Evolutionary conservation across 92 coral and sea anemone genomes (phyloP).

Genomic region (Scolanthus callimorphus): DNA sequence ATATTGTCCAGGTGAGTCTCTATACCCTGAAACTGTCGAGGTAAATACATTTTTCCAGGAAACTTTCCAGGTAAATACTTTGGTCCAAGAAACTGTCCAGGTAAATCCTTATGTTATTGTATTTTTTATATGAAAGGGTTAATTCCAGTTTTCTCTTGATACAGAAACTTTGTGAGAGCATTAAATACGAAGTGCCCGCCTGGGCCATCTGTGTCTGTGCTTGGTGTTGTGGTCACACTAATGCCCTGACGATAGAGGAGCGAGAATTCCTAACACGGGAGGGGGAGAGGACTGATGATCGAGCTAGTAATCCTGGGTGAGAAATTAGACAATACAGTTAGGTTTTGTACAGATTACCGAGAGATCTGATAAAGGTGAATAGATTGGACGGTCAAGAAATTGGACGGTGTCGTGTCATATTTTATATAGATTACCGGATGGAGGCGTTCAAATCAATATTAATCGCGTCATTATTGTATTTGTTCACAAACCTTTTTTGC

Average conservation of each 20-base stretch:
- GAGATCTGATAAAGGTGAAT: no score
- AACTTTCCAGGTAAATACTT: neutral
- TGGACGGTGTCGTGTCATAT: no score
- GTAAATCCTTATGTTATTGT: neutral
- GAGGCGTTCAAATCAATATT: no score
- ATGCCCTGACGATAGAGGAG: constrained; percentile 63
- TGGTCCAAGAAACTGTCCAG: neutral
- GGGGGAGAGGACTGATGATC: constrained; percentile 10
- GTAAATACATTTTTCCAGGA: neutral
- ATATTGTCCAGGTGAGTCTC: neutral
- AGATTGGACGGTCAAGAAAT: no score
- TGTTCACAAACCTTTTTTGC: neutral
- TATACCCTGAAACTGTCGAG: neutral
- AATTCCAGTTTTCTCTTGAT: no score
- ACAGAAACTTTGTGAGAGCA: constrained; percentile 70
- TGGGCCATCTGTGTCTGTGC: constrained; percentile 81
- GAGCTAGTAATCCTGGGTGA: constrained; percentile 13
- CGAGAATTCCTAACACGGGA: constrained; percentile 39
- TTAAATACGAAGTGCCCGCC: constrained; percentile 76
- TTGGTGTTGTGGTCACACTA: constrained; percentile 80
- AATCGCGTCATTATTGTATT: no score
- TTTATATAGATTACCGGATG: no score
- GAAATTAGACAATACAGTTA: no score
- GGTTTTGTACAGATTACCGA: no score
- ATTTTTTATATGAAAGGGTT: neutral